Evolutionary conservation across 2,113 vertebrate species (phyloP), one percentile per base, ranked within the genome.

Genomic region (Clarias gariepinus): DNA sequence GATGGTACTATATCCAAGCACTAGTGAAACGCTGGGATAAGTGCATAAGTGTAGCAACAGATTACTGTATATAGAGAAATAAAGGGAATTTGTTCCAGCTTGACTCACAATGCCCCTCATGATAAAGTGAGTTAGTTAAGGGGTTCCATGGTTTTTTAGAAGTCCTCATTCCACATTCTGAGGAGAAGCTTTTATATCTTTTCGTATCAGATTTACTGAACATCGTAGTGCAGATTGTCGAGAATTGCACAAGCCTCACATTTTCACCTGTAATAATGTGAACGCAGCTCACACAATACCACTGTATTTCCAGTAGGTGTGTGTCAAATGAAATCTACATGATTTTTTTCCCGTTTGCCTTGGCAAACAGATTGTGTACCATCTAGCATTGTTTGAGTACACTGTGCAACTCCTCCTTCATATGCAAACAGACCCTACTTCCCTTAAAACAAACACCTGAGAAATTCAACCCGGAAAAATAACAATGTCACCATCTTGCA

Each of bases 361-460:
- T 5, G 76, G 83, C 87, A 90, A 90, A 90, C 58, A 90, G 21
- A 28, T 52, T 64, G 68, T 89, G 63, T 73, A 64, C 73, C 21
- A 60, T 68, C 36, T 36, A 12, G 47, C 60, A 84, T 84, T 90
- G 87, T 90, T 88, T 88, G 85, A 87, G 63, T 64, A 78, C 86
- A 86, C 7, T 88, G 76, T 84, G 61, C 6, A 30, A 88, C 63
- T 85, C 63, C 89, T 81, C 63, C 76, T 66, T 83, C 84, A 92
- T 91, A 87, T 90, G 88, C 90, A 91, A 90, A 89, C 89, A 93
- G 76, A 13, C 71, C 30, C 47, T 90, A 82, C 90, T 90, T 85
- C 93, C 93, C 92, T 87, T 76, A 94, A 92, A 91, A 94, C 89
- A 94, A 94, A 94, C 84, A 93, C 90, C 84, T 88, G n/a, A 79